Percentiles rank a stretch among this genome's conserved stretches.
Evolutionary conservation across 2,113 vertebrate species (phyloP).

Genomic region (Gymnogyps californianus): DNA sequence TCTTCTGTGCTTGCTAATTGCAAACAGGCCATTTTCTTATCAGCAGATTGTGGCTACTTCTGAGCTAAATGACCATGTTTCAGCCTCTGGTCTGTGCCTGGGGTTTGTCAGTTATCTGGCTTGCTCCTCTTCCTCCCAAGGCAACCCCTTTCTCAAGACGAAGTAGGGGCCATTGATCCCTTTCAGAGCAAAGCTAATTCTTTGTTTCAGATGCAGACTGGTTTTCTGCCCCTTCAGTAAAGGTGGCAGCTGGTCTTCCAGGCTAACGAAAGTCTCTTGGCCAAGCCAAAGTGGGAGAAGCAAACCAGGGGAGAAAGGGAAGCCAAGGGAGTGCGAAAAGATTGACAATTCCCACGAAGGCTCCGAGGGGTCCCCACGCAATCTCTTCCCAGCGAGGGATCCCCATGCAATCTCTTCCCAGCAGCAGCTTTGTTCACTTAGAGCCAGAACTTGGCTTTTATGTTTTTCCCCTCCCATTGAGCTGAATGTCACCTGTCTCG

Average conservation of each 20-base stretch:
- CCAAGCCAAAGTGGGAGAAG: neutral
- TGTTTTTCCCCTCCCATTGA: neutral
- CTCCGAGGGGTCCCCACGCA: neutral
- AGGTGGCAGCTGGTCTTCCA: neutral
- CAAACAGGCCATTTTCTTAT: neutral
- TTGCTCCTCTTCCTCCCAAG: neutral
- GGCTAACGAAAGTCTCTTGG: neutral
- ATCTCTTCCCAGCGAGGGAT: neutral
- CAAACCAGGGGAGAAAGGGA: neutral
- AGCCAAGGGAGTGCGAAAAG: neutral
- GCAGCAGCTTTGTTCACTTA: neutral
- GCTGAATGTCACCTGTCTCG: neutral
- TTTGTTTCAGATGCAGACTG: neutral
- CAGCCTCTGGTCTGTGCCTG: neutral
- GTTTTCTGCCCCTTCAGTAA: neutral
- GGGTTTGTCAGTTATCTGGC: neutral
- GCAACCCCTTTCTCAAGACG: neutral
- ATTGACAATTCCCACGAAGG: neutral
- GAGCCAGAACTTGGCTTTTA: neutral
- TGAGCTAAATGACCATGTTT: neutral
- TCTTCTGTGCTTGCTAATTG: neutral
- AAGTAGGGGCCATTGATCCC: neutral
- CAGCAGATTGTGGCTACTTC: neutral
- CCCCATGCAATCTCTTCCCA: neutral
- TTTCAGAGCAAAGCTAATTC: neutral